A percentile compares a stretch with the other conserved stretches of the same genome.
These are phyloP conservation scores for Xenopus laevis DNA, from an alignment of 2,113 vertebrate genomes.

Conservation along the genomic window DNA sequence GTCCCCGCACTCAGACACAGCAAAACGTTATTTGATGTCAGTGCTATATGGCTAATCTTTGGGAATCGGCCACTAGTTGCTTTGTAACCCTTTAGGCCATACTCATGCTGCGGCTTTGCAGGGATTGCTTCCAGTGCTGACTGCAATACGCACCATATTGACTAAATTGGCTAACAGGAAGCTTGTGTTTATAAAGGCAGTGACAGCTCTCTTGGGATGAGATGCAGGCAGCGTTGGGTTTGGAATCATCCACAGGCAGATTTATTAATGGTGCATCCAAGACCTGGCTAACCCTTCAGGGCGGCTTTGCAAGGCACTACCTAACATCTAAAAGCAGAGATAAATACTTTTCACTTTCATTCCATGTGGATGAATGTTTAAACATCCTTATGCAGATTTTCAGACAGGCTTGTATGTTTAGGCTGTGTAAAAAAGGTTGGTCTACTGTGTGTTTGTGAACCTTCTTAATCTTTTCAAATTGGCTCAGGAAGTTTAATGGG, in stretches of 20 bases:
- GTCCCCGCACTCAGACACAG: too few relatives aligned
- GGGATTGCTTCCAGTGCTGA: background rate
- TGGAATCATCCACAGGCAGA: slow-evolving; percentile 23
- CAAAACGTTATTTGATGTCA: too few relatives aligned
- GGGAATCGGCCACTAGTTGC: too few relatives aligned
- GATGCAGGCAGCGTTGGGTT: slow-evolving; percentile 29
- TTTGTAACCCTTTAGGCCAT: too few relatives aligned
- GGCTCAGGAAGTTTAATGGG: too few relatives aligned
- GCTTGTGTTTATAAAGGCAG: slow-evolving; percentile 38
- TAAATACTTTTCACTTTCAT: background rate
- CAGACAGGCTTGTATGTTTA: background rate
- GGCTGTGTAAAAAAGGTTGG: too few relatives aligned
- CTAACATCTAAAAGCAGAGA: background rate
- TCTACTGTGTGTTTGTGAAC: background rate
- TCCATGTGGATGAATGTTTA: background rate
- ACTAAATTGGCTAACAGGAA: slow-evolving; percentile 27
- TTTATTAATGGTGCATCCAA: slow-evolving; percentile 29
- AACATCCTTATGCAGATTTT: background rate
- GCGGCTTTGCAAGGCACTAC: background rate
- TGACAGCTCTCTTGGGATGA: slow-evolving; percentile 41
- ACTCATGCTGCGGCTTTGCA: too few relatives aligned
- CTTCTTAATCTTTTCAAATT: background rate
- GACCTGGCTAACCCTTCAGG: slow-evolving; percentile 13
- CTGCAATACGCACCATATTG: slow-evolving; percentile 35
- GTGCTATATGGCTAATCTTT: too few relatives aligned